Base-by-base conservation (phyloP, 2,888 invertebrate species). In the Drosophila birchii region DNA sequence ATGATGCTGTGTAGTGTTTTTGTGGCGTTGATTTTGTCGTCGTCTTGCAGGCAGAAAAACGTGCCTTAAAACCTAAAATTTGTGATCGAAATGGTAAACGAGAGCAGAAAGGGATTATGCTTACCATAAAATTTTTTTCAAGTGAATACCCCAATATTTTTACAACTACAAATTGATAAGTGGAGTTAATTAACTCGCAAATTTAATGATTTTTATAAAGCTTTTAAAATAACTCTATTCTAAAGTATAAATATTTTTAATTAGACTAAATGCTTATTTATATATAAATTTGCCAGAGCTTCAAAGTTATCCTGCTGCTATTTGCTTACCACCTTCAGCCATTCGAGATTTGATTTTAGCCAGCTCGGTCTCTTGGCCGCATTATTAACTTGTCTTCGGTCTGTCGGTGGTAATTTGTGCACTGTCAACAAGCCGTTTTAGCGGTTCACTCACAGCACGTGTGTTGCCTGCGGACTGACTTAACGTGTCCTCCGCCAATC, bases 361-460 rank as follows among this genome's bases (percentile, higher is more conserved):
- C 36, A 20, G 23, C 34, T 43, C 20, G 20, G 47, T 49, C 38
- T 49, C 38, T 51, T 39, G 44, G 41, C 43, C 62, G 26, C 72
- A 62, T 72, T 72, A 71, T 71, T 62, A 71, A 71, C 62, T 56
- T 55, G 72, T 56, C 56, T 51, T 49, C 12, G 34, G 32, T 39
- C 34, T 62, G 72, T 51, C 62, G 51, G 38, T 14, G 23, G 54
- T 60, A 47, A 60, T 71, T 53, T 66, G 53, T 49, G 51, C 53
- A 43, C 61, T 61, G 61, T 36, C 45, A 43, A 59, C 49, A 51
- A 49, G 39, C 44, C 36, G 16, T 23, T 34, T 63, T n/a, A 36
- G 47, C 47, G 47, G 47, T 61, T 32, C 32, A 34, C 39, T 61
- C 20, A 32, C 41, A 9, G 47, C 47, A 41, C 49, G 16, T 57